phyloP scores from a whole-genome alignment of 2,113 vertebrate genomes.

The Hyperopisus bebe region DNA sequence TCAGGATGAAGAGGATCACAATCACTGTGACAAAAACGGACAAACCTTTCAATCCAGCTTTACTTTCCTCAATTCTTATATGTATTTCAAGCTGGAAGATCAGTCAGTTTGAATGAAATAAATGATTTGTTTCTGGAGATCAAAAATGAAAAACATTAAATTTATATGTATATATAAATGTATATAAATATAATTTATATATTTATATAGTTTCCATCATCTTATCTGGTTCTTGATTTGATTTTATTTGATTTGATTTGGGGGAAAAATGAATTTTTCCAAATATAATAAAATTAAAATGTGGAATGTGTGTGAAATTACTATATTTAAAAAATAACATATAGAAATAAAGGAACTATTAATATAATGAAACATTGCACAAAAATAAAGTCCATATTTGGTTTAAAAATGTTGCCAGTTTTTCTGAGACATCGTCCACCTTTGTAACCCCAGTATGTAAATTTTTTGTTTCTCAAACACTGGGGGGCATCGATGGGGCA shows the following conservation, averaged over 20 bases:
- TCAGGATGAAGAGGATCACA: slow-evolving; percentile 71
- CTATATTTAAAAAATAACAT: background rate
- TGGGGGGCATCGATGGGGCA: background rate
- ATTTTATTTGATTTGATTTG: background rate
- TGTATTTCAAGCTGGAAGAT: background rate
- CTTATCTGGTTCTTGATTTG: background rate
- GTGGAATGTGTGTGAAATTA: background rate
- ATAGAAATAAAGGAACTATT: background rate
- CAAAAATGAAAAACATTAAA: background rate
- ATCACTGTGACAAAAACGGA: slow-evolving; percentile 62
- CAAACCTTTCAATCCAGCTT: background rate
- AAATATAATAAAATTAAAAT: background rate
- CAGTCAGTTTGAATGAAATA: background rate
- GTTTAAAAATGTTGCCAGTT: background rate
- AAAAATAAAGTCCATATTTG: background rate
- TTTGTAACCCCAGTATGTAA: background rate
- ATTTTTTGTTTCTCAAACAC: background rate
- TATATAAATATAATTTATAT: too few species aligned
- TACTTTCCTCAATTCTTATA: background rate
- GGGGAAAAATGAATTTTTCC: background rate
- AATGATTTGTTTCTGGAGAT: background rate
- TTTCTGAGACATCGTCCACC: background rate
- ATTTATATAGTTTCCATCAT: background rate
- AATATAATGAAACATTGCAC: background rate
- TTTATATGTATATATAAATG: too few species aligned